A percentile compares a stretch with the other conserved stretches of the same genome.
Evolutionary conservation across 2,113 vertebrate genomes (phyloP).

Genomic region (Charina bottae): DNA sequence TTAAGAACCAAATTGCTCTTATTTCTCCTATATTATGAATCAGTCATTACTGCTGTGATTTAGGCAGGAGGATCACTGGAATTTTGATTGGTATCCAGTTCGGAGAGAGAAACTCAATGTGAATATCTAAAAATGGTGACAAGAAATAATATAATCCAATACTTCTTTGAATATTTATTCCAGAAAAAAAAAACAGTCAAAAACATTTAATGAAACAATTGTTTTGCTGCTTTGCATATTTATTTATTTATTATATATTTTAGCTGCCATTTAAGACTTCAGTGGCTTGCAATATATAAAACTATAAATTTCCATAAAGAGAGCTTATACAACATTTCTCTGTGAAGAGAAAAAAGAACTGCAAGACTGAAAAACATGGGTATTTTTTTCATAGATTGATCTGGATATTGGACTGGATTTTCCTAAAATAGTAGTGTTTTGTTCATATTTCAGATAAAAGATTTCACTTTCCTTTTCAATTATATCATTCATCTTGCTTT

Average conservation of each 20-base stretch:
- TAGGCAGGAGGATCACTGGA: conserved; percentile 12
- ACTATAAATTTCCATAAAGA: neutral
- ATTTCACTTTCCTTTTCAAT: neutral
- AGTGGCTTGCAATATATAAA: neutral
- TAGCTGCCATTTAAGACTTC: neutral
- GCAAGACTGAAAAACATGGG: neutral
- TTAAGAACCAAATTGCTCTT: neutral
- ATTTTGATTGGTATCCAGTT: neutral
- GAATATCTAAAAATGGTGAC: neutral
- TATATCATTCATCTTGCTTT: neutral
- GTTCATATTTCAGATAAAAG: neutral
- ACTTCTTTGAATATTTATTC: neutral
- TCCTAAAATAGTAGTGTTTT: neutral
- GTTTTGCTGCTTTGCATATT: neutral
- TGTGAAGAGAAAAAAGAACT: neutral
- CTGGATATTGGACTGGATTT: neutral
- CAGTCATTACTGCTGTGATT: neutral
- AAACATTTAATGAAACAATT: neutral
- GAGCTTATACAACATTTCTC: neutral
- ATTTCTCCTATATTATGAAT: neutral
- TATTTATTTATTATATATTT: neutral
- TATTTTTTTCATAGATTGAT: neutral
- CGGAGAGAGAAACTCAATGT: neutral
- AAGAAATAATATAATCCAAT: neutral
- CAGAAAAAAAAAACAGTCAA: neutral